Evolutionary conservation across 2,888 invertebrate genomes (phyloP).

Genomic region (Cordilura impudica): DNA sequence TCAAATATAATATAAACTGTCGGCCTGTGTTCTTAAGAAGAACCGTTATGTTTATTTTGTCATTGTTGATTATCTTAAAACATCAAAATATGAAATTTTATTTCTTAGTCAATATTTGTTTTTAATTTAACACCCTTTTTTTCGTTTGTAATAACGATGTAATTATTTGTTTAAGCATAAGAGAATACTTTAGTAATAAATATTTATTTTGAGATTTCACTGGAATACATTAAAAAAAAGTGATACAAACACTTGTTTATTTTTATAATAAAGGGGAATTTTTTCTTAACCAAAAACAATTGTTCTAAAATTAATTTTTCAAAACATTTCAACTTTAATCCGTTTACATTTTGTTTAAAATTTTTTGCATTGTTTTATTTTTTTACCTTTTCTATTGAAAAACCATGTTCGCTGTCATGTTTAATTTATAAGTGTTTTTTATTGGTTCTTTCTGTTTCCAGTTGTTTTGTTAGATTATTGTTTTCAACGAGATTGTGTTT

Average conservation of each 20-base stretch:
- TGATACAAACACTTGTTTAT: not conserved
- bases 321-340: not conserved
- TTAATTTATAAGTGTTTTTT: slow-evolving; percentile 33
- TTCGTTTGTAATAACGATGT: not conserved
- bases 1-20: too few relatives aligned
- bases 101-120: slow-evolving; percentile 23
- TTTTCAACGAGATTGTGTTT: slow-evolving; percentile 13
- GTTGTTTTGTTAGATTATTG: not conserved
- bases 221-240: not conserved
- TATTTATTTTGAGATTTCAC: slow-evolving; percentile 6
- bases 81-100: not conserved
- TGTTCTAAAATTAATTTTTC: not conserved
- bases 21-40: too few relatives aligned
- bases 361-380: not conserved
- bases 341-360: not conserved
- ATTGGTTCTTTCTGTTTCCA: not conserved
- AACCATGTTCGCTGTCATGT: slow-evolving; percentile 50
- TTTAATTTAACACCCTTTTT: slow-evolving; percentile 39
- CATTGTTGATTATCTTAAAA: slow-evolving; percentile 5
- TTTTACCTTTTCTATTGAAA: slow-evolving; percentile 3
- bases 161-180: slow-evolving; percentile 8
- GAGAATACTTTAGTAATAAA: slow-evolving; percentile 10
- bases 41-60: slow-evolving; percentile 7
- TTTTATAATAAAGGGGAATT: too few relatives aligned
- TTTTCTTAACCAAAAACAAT: too few relatives aligned